Evolutionary conservation across 1,140 invertebrate species (phyloP).

Genomic region (Pogonomyrmex californicus): DNA sequence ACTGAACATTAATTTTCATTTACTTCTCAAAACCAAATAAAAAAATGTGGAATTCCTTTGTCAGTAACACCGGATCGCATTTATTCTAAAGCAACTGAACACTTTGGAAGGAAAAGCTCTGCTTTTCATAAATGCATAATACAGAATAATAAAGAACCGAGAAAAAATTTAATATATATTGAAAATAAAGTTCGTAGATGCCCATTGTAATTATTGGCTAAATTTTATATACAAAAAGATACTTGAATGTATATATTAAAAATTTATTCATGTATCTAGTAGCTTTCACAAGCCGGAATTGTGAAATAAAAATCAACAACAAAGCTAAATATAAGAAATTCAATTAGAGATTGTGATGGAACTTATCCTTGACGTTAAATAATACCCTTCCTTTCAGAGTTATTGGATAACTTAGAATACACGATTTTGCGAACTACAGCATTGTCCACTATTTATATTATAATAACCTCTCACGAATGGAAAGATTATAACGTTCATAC

Average conservation of each 20-base stretch:
- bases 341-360: conserved; percentile 51
- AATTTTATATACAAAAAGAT: background rate
- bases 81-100: background rate
- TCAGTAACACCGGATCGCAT: background rate
- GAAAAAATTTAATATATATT: background rate
- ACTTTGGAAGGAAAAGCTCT: background rate
- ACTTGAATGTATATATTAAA: background rate
- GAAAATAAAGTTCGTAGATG: background rate
- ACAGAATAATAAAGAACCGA: background rate
- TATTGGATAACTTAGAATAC: conserved; percentile 42
- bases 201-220: background rate
- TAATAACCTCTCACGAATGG: conserved; percentile 51
- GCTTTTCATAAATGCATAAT: background rate
- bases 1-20: conserved; percentile 40
- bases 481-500: conserved; percentile 55
- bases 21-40: conserved; percentile 24
- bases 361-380: conserved; percentile 66
- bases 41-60: conserved; percentile 36
- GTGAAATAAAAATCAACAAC: background rate
- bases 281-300: background rate
- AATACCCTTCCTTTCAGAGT: conserved; percentile 61
- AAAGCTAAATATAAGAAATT: background rate
- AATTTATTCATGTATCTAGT: conserved; percentile 4
- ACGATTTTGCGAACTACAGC: background rate
- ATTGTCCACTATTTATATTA: conserved; percentile 8